phyloP scores from a whole-genome alignment of 2,888 invertebrate species.

The Cacoxenus indagator region DNA sequence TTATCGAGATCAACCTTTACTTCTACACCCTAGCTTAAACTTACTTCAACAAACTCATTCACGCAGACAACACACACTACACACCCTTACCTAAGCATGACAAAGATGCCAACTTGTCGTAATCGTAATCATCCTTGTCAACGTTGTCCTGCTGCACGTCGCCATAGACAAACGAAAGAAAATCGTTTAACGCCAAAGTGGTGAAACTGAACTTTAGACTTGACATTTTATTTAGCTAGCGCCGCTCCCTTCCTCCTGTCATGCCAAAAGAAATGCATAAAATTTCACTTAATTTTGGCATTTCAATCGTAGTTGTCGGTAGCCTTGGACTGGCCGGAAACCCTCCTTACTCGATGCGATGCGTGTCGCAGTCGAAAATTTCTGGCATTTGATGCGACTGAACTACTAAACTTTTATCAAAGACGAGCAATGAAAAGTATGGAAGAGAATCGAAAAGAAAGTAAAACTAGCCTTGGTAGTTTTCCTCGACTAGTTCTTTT shows the following conservation, averaged over 20 bases:
- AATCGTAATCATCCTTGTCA: no score
- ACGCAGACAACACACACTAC: neutral
- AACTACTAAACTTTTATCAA: constrained; percentile 55
- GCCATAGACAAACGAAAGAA: neutral
- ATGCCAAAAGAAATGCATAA: constrained; percentile 62
- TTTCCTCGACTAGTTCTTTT: neutral
- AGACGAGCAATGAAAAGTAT: constrained; percentile 26
- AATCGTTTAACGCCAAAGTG: constrained; percentile 31
- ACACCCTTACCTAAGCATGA: neutral
- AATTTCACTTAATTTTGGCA: constrained; percentile 63
- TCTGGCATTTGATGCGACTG: constrained; percentile 47
- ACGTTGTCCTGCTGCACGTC: neutral
- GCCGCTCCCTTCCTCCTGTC: no score
- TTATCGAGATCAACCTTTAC: no score
- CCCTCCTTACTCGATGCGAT: no score
- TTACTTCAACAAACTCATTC: neutral
- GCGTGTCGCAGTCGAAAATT: neutral
- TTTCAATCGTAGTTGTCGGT: constrained; percentile 50
- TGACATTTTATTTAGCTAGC: constrained; percentile 63
- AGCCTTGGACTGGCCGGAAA: constrained; percentile 26
- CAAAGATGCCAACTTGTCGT: neutral
- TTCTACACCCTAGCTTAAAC: no score
- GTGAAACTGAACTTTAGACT: constrained; percentile 36
- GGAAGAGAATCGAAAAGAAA: no score
- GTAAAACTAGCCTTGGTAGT: constrained; percentile 13